Conservation (phyloP, 2,888 invertebrate species). For the Eupithecia vulgata region DNA sequence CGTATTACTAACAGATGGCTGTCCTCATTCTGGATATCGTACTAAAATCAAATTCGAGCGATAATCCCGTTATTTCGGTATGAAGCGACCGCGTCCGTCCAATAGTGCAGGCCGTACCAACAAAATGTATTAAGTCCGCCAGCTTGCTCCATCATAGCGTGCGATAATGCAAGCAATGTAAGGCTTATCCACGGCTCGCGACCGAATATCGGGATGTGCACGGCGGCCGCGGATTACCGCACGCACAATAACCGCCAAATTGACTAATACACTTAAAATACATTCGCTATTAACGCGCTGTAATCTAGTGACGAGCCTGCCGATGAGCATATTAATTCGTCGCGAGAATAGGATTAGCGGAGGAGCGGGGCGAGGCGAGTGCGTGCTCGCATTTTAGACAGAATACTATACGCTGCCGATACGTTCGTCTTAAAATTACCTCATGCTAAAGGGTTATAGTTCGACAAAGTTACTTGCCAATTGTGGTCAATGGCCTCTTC, state of each 20-base stretch:
- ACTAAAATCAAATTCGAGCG: constrained; percentile 72
- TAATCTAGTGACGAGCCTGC: constrained; percentile 82
- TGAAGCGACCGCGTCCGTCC: constrained; percentile 71
- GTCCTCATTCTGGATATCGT: constrained; percentile 60
- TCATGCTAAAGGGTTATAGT: constrained; percentile 46
- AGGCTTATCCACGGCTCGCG: constrained; percentile 62
- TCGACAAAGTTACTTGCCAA: constrained; percentile 10
- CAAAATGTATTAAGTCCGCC: constrained; percentile 82
- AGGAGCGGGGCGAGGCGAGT: constrained; percentile 50
- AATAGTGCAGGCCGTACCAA: constrained; percentile 61
- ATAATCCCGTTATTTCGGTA: constrained; percentile 79
- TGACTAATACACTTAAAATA: constrained; percentile 88
- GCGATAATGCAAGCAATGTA: constrained; percentile 74
- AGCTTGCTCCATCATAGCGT: constrained; percentile 72
- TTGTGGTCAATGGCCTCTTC: not conserved
- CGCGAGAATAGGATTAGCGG: constrained; percentile 79
- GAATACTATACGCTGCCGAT: constrained; percentile 51
- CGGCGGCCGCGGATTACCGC: constrained; percentile 77
- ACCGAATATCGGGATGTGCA: constrained; percentile 70
- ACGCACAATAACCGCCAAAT: constrained; percentile 85
- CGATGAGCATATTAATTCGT: constrained; percentile 84
- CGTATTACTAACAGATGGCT: constrained; percentile 56
- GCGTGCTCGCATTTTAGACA: constrained; percentile 66
- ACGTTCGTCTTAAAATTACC: constrained; percentile 54
- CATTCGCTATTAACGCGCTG: constrained; percentile 82